Percentiles rank a stretch among this genome's conserved stretches.
Conservation (phyloP, 2,888 invertebrate species). For the Lepidochrysops patricia region DNA sequence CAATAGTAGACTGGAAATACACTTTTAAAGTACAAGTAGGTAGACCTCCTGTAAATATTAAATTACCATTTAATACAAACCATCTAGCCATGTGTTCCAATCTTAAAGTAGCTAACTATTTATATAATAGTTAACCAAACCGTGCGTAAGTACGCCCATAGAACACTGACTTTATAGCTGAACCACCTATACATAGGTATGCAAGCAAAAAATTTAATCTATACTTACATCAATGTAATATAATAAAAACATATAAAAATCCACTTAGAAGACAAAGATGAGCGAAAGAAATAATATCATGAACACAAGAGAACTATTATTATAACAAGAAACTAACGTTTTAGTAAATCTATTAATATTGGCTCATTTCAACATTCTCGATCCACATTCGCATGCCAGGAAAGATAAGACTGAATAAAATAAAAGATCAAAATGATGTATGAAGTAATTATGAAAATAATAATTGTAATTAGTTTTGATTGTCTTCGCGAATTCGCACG, state of each 20-base stretch:
- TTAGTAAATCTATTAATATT: neutral
- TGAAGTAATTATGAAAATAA: neutral
- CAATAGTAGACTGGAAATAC: too few species aligned
- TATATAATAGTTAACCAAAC: constrained; percentile 3
- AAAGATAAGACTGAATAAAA: neutral
- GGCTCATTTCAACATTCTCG: neutral
- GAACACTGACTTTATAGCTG: neutral
- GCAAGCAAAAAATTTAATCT: neutral
- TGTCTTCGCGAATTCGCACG: neutral
- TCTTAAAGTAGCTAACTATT: constrained; percentile 9
- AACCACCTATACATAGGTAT: neutral
- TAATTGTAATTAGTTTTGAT: neutral
- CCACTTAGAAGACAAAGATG: neutral
- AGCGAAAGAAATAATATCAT: neutral
- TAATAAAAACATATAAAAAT: neutral
- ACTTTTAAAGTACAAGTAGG: neutral
- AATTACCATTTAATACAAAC: neutral
- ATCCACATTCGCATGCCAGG: constrained; percentile 1
- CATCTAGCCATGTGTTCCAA: constrained; percentile 13
- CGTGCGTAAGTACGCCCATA: neutral
- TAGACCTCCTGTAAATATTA: neutral
- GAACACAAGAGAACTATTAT: neutral
- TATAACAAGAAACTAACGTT: neutral
- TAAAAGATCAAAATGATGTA: neutral
- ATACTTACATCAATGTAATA: neutral